Evolutionary conservation across 2,797 vertebrate species (phyloP), one percentile per base, ranked within the genome.

Genomic region (Oryzias sinensis): DNA sequence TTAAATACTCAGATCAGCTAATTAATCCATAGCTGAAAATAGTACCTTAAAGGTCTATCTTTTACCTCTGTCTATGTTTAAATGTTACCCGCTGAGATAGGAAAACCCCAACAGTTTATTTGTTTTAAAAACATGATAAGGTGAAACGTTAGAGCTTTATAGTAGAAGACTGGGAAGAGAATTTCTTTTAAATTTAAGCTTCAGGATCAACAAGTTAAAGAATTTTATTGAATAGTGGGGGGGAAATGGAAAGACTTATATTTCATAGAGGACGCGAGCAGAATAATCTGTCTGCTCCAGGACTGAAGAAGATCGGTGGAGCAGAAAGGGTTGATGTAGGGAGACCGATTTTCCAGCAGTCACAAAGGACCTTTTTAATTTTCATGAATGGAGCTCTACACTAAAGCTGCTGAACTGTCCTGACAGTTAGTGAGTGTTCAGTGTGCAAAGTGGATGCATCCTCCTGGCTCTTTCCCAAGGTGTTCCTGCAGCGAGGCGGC

Each of bases 391-490:
- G 55, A 33, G 25, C 58, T 68, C 6, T 5, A 43, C 59, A 14
- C 62, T 58, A 27, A 65, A 74, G 55, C 67, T 65, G 65, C 55
- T 33, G 65, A 37, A 57, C 59, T 55, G 50, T 49, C 53, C 74
- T 73, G 69, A 68, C 79, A 54, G 33, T 37, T 37, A 13, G 59
- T 51, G 55, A 14, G 52, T 16, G 45, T 59, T 46, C 56, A 41
- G 44, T 49, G 62, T 43, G 33, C 62, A 44, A 61, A 43, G 25
- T 67, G 41, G 68, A 51, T 62, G 52, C 62, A 57, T 81, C 66
- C 59, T 57, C 42, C 46, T 84, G 80, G 58, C 59, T 45, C 18
- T 53, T 55, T 76, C 71, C 77, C 57, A 65, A 53, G 79, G 62
- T 45, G 59, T 57, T 73, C 56, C 64, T 69, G 37, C 49, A 70